Base-by-base conservation (phyloP, 1,140 invertebrate genomes). In the Ectropis grisescens region DNA sequence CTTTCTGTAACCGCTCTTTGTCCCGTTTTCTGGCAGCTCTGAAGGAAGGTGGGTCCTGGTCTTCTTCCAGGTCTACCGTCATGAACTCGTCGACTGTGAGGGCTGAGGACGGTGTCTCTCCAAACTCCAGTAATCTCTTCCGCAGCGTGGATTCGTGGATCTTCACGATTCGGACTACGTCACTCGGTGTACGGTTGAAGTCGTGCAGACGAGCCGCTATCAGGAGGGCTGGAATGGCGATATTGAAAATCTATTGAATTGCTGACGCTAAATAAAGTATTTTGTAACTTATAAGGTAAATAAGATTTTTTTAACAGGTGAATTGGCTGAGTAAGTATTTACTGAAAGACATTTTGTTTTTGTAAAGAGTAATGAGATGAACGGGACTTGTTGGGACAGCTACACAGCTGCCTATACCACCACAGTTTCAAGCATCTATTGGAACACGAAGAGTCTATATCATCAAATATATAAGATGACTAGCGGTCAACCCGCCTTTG, bases 31-130 rank as follows among this genome's bases (percentile, higher is more conserved):
- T 85, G 0, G 95, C 93, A 2, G 90, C 91, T 82, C 93, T 96
- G 64, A 96, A 99, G 0, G 94, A 92, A 0, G 96, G 96, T 13
- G 97, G 97, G 83, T 98, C 97, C 65, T 96, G 93, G 61, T 98
- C 96, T 55, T 97, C 94, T 68, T 98, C 96, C 32, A 99, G 83
- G 78, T 99, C 97, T 2, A 99, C 93, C 0, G 89, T 93, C 90
- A 98, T 94, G 66, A 99, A 99, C 82, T 99, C 96, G 45, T 99
- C 96, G 4, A 98, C 83, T 0, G 97, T 98, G 12, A 99, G 80
- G 0, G 85, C 85, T 61, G 92, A 92, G 1, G 94, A 96, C 0
- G 96, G 95, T 1, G 97, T 99, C 27, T 96, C 94, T 1, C 95
- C 93, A 81, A 99, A 99, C 82, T 99, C 98, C 9, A 93, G 86